Conservation (phyloP, 2,888 invertebrate species). For the Mimumesa dahlbomi region DNA sequence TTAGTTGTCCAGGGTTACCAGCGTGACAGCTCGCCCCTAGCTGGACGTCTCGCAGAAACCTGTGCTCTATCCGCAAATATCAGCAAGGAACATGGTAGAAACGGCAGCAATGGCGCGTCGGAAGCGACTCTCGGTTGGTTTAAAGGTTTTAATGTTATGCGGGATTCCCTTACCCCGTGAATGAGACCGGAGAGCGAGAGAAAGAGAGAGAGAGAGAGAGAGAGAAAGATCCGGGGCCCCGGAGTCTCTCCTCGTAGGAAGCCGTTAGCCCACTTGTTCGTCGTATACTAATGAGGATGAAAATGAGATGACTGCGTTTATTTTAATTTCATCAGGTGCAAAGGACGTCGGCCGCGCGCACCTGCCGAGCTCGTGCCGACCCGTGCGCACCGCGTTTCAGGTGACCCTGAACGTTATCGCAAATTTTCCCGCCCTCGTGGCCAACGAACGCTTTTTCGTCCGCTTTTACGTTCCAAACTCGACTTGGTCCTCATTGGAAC, state of each 20-base stretch:
- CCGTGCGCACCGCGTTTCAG: too few species aligned
- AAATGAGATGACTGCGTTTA: conserved; percentile 78
- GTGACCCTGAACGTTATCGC: too few species aligned
- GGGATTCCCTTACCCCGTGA: conserved; percentile 71
- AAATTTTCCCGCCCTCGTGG: too few species aligned
- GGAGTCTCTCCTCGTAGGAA: conserved; percentile 65
- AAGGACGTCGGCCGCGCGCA: conserved; percentile 58
- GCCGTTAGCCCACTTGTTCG: conserved; percentile 77
- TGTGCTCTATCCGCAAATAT: not conserved
- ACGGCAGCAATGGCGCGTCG: too few species aligned
- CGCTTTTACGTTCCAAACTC: too few species aligned
- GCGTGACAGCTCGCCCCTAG: too few species aligned
- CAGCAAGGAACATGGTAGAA: conserved; percentile 1
- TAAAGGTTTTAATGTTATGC: conserved; percentile 76
- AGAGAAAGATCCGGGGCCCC: conserved; percentile 45
- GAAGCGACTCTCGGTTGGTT: conserved; percentile 37
- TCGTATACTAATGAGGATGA: conserved; percentile 79
- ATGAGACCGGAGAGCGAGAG: conserved; percentile 39
- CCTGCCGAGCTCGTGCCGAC: conserved; percentile 48
- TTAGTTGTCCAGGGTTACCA: too few species aligned
- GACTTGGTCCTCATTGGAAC: too few species aligned
- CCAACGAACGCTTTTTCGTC: too few species aligned
- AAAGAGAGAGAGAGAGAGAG: conserved; percentile 6
- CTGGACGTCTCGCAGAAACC: too few species aligned
- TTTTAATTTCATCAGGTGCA: conserved; percentile 78